Conservation (phyloP, 2,797 vertebrate species). For the Margarornis squamiger region DNA sequence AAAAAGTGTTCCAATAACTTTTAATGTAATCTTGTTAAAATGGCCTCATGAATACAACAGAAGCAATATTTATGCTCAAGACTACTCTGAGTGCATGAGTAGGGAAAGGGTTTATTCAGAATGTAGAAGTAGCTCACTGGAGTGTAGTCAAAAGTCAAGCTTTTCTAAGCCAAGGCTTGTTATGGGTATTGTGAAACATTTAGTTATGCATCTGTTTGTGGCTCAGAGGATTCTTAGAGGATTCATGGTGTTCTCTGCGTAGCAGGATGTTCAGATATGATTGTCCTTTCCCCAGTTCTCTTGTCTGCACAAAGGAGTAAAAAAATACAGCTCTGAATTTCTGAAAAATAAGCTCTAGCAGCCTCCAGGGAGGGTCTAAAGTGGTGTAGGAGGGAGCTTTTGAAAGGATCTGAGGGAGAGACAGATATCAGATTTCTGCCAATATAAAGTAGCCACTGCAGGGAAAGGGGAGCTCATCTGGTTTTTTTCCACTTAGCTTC, state of each 20-base stretch:
- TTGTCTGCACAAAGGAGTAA: not conserved
- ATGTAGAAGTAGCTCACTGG: not conserved
- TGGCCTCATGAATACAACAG: not conserved
- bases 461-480: not conserved
- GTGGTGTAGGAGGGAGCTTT: not conserved
- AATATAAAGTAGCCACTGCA: rapidly evolving
- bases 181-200: not conserved
- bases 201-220: not conserved
- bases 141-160: not conserved
- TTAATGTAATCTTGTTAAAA: not conserved
- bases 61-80: not conserved
- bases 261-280: not conserved
- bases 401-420: not conserved
- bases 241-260: not conserved
- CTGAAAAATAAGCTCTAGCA: not conserved
- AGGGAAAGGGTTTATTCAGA: not conserved
- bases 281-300: not conserved
- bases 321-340: not conserved
- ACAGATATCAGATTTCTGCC: not conserved
- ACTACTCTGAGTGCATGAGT: not conserved
- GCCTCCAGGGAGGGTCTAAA: not conserved
- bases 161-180: not conserved
- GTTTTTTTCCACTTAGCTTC: not conserved
- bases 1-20: not conserved
- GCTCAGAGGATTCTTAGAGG: not conserved